These are phyloP conservation scores for Arbacia lixula DNA, from an alignment of 53 echinoderm and acorn worm species.

Conservation along the genomic window DNA sequence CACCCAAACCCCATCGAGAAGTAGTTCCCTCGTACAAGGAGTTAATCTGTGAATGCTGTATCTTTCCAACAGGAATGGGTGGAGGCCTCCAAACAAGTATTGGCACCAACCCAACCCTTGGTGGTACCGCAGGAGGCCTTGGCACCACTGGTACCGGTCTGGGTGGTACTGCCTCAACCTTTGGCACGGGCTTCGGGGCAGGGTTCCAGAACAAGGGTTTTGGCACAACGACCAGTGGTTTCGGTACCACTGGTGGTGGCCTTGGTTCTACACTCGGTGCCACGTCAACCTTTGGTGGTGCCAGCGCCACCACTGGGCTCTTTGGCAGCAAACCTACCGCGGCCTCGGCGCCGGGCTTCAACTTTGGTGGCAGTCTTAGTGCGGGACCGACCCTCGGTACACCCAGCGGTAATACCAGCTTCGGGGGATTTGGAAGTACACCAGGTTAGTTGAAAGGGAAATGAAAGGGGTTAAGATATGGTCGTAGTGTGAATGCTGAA, in stretches of 20 bases:
- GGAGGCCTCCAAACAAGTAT: conserved; percentile 64
- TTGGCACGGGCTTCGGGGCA: conserved; percentile 56
- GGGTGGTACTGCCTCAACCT: conserved; percentile 23
- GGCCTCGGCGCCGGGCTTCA: conserved; percentile 48
- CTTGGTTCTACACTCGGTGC: conserved; percentile 56
- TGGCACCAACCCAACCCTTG: conserved; percentile 31
- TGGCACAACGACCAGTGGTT: conserved; percentile 58
- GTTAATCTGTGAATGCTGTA: too few species aligned
- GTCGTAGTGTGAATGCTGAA: too few species aligned
- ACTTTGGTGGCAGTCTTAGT: conserved; percentile 92
- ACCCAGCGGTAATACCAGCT: conserved; percentile 54
- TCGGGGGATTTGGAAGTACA: conserved; percentile 75
- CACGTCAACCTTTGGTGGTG: conserved; percentile 66
- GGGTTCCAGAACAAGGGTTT: conserved; percentile 67
- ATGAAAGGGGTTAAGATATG: too few species aligned
- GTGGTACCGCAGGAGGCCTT: conserved; percentile 45
- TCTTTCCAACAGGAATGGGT: conserved; percentile 22
- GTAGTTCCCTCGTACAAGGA: too few species aligned
- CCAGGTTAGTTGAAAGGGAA: conserved; percentile 30
- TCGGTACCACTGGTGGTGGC: conserved; percentile 67
- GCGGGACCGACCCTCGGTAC: conserved; percentile 84
- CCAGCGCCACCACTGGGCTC: conserved; percentile 45
- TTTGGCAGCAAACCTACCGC: conserved; percentile 72
- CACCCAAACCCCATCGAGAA: too few species aligned
- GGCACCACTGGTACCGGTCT: conserved; percentile 40